Percentiles rank a stretch among this genome's conserved stretches.
Evolutionary conservation across 2,797 vertebrate species (phyloP).

Genomic region (Anabacerthia variegaticeps): DNA sequence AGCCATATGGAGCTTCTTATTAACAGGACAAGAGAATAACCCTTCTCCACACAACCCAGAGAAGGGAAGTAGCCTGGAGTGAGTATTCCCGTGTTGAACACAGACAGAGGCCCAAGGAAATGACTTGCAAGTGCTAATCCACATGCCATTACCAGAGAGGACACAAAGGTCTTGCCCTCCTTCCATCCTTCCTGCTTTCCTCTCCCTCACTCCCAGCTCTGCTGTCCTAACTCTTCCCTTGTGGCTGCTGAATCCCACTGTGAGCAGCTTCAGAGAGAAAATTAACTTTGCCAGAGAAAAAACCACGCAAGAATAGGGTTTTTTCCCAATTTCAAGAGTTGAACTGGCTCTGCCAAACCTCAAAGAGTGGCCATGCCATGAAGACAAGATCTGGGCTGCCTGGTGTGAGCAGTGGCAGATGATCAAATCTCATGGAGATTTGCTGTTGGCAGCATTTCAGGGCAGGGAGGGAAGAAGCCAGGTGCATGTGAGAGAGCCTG

Average conservation of each 20-base stretch:
- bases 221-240: not conserved
- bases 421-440: not conserved
- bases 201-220: not conserved
- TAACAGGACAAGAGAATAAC: not conserved
- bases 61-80: not conserved
- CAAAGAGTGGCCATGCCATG: fast-evolving
- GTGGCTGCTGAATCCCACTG: not conserved
- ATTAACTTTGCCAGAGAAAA: not conserved
- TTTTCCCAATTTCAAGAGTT: not conserved
- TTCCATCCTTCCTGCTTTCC: not conserved
- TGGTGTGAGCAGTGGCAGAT: not conserved
- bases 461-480: not conserved
- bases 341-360: not conserved
- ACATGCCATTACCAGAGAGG: not conserved
- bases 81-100: not conserved
- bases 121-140: not conserved
- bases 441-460: not conserved
- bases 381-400: not conserved
- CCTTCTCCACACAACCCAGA: not conserved
- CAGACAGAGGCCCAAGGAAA: not conserved
- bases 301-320: not conserved
- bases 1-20: not conserved
- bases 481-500: not conserved
- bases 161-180: not conserved
- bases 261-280: not conserved